phyloP scores from a whole-genome alignment of 2,113 vertebrate genomes.

The Calidris pugnax region DNA sequence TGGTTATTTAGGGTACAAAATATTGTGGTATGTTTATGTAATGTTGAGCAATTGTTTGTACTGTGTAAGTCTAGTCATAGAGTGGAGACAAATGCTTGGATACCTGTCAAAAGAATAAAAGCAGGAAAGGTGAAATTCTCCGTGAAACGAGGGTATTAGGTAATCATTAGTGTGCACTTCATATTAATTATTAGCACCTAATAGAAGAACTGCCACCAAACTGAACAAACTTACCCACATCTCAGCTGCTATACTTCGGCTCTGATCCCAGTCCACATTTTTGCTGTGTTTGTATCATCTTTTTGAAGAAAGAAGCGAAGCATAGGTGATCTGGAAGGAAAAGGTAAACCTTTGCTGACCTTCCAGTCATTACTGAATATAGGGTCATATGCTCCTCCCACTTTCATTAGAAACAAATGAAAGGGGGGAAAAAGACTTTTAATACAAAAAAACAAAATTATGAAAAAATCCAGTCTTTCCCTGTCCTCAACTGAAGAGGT shows the following conservation, averaged over 20 bases:
- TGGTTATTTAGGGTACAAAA: not conserved
- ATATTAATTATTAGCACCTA: not conserved
- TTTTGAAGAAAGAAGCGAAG: slow-evolving; percentile 9
- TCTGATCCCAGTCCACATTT: not conserved
- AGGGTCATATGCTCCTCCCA: slow-evolving; percentile 37
- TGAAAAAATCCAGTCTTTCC: slow-evolving; percentile 67
- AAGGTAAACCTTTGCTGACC: slow-evolving; percentile 29
- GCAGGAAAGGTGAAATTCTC: not conserved
- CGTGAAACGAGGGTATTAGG: not conserved
- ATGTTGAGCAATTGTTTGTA: not conserved
- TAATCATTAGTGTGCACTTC: not conserved
- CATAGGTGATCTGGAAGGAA: not conserved
- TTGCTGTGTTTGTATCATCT: not conserved
- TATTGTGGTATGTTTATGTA: not conserved
- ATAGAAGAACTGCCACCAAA: not conserved
- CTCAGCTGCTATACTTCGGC: not conserved
- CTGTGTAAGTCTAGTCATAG: not conserved
- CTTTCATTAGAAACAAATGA: slow-evolving; percentile 65
- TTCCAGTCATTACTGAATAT: slow-evolving; percentile 26
- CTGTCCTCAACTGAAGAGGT: slow-evolving; percentile 35
- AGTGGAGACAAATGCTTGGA: not conserved
- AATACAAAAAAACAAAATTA: slow-evolving; percentile 68
- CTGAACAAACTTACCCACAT: not conserved
- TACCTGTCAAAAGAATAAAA: not conserved
- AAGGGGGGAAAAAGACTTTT: slow-evolving; percentile 58